Evolutionary conservation across 2,888 invertebrate species (phyloP), one percentile per base, ranked within the genome.

Genomic region (Caenorhabditis sulstoni): DNA sequence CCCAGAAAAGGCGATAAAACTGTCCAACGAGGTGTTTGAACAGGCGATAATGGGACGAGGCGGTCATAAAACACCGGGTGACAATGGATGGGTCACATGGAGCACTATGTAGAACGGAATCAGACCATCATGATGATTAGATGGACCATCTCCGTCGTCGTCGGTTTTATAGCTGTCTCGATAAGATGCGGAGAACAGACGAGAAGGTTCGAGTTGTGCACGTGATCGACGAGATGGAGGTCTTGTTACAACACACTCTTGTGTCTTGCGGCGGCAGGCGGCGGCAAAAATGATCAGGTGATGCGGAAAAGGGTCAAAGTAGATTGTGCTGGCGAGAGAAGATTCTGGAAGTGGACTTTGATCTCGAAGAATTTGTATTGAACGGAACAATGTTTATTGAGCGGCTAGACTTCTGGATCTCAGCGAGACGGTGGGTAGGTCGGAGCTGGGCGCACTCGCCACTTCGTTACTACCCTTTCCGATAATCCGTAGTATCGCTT

Each of bases 281-380:
- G 22, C 16, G 39, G 45, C 18, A 62, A 37, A 18, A 11, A 47
- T 47, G 45, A 57, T 71, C 62, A 64, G 55, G 71, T 71, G 71
- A 71, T 71, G 61, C 39, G 16, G 55, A 20, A 35, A n/a, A 29
- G 59, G 61, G 70, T 53, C 70, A 70, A 70, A 70, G 61, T 70
- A 70, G 61, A 70, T 52, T 12, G 16, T n/a, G n/a, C 18, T 37
- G 16, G 14, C n/a, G 50, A 49, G 39, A 53, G 52, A 55, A 29
- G 29, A 29, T 29, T 70, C 70, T 70, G 70, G 61, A 70, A 68
- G 12, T 3, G 12, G 11, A 22, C n/a, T 18, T 29, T 8, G 37
- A 20, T 41, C 12, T 14, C 11, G 2, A 3, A 11, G 41, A 14
- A 41, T 11, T 5, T 7, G 7, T 5, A 7, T 29, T 29, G 29